phyloP scores from a whole-genome alignment of 2,797 vertebrate species.

The Crypturellus tataupa region DNA sequence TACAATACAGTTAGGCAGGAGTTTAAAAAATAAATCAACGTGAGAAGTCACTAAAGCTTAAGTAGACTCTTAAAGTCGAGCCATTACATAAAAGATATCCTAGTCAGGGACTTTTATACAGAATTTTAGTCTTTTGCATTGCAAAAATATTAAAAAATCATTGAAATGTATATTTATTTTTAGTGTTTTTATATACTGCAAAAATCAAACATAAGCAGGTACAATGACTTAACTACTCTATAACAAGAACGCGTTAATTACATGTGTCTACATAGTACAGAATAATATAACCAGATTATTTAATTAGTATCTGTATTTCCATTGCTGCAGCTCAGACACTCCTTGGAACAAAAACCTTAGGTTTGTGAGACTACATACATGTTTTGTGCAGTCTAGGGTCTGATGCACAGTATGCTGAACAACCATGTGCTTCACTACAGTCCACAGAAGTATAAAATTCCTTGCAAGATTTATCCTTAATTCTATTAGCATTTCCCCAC shows the following conservation, averaged over 20 bases:
- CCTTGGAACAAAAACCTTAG: not conserved
- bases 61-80: not conserved
- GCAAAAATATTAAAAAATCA: not conserved
- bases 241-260: not conserved
- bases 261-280: not conserved
- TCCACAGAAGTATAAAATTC: not conserved
- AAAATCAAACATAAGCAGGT: not conserved
- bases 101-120: not conserved
- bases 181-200: not conserved
- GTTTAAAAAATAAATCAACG: slow-evolving; percentile 13
- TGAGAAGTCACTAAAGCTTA: not conserved
- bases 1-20: not conserved
- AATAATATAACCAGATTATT: not conserved
- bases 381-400: not conserved
- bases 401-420: not conserved
- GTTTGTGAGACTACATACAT: not conserved
- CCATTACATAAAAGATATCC: not conserved
- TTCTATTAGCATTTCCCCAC: not conserved
- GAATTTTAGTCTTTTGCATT: not conserved
- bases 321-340: not conserved
- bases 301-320: not conserved
- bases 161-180: not conserved
- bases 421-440: rapidly evolving
- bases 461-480: not conserved
- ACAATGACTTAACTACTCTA: not conserved